Evolutionary conservation across 1,140 invertebrate genomes (phyloP), one percentile per base, ranked within the genome.

Genomic region (Pectinophora gossypiella): DNA sequence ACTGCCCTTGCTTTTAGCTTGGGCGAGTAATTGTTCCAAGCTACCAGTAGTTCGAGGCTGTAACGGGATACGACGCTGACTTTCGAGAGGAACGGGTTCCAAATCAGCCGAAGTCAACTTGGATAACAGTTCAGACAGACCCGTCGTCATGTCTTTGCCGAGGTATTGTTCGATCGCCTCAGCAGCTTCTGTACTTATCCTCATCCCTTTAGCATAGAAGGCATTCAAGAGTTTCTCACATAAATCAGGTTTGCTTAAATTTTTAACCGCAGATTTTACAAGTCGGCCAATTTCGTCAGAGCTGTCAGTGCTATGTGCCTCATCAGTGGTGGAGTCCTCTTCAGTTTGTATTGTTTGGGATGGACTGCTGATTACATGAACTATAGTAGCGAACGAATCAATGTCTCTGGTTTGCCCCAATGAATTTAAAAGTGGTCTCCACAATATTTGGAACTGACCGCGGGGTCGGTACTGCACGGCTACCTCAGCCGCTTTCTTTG

Each of bases 41-140:
- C 91, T 75, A 3, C 61, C 64, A 15, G 77, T 68, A 56, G 54
- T 73, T 54, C 70, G 47, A 12, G 54, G 7, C 20, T 19, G 64
- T 54, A 42, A 67, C 56, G 19, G 60, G 21, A 58, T 72, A 54
- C 58, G 51, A 61, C 51, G 85, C 22, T 43, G 59, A 50, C 50
- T 85, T 51, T 88, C 75, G 4, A 90, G 42, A 18, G 89, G 83
- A 2, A 72, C 61, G 1, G 87, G 75, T 52, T 89, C 89, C 32
- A 94, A 75, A 54, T 93, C 91, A 0, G 90, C 85, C 5, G 92
- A 91, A 21, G 90, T 91, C 2, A 95, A 72, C 65, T 91, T 89
- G 1, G 87, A 82, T n/a, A 95, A 64, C 4, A 91, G 62, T 57
- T 90, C 87, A 0, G 90, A 90, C 13, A 94, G 88, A 61, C 90